phyloP scores from a whole-genome alignment of 2,888 invertebrate genomes.

The Dusona sp. region DNA sequence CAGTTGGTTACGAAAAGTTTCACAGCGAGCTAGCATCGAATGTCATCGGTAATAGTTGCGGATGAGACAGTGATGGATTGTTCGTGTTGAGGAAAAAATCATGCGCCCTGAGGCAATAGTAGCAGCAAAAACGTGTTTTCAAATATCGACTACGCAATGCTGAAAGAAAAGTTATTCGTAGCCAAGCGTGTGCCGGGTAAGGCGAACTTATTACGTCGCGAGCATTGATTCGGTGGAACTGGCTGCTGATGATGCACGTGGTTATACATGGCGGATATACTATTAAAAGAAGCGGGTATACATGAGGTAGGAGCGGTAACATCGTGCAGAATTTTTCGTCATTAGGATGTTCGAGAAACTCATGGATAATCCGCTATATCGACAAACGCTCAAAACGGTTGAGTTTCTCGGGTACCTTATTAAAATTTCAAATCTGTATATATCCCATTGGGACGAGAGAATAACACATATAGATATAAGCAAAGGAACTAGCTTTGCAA shows the following conservation, averaged over 20 bases:
- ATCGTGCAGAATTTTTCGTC: constrained; percentile 55
- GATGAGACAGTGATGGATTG: constrained; percentile 57
- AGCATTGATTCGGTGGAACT: constrained; percentile 42
- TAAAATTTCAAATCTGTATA: constrained; percentile 65
- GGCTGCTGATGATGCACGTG: constrained; percentile 16
- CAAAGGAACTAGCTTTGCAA: background rate
- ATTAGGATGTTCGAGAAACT: constrained; percentile 47
- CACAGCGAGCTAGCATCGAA: constrained; percentile 39
- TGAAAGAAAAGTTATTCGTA: constrained; percentile 9
- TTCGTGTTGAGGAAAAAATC: constrained; percentile 4
- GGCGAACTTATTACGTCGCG: constrained; percentile 62
- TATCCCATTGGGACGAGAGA: constrained; percentile 33
- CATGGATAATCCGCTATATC: constrained; percentile 54
- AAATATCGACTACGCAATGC: constrained; percentile 49
- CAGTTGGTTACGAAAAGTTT: background rate
- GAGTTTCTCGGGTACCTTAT: constrained; percentile 57
- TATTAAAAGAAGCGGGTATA: constrained; percentile 30
- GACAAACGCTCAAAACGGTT: constrained; percentile 46
- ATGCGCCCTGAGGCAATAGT: constrained; percentile 5
- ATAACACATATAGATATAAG: background rate
- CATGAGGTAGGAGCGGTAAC: constrained; percentile 11
- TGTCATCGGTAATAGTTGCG: constrained; percentile 48
- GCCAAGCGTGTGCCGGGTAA: constrained; percentile 39
- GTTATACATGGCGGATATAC: constrained; percentile 12
- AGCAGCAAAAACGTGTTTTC: constrained; percentile 30